Base-by-base conservation (phyloP, 2,888 invertebrate genomes). In the Nephrotoma guestfalica region DNA sequence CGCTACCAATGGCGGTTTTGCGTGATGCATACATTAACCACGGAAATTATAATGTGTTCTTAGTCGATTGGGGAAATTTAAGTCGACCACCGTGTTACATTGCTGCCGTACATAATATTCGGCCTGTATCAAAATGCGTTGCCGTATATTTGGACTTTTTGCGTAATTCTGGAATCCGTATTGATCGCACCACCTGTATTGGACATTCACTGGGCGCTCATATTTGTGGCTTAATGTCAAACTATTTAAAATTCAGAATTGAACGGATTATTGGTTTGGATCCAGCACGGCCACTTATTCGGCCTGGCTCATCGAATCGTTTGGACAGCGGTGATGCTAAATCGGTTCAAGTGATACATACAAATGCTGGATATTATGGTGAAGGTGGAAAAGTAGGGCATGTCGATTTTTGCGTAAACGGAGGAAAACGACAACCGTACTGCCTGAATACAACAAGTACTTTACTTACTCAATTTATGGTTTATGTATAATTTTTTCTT, bases 331-430 rank as follows among this genome's bases (percentile, higher is more conserved):
- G 96, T 0, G 95, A 96, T 89, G 96, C 96, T 2, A 93, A 94
- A 87, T 95, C 95, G 0, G 96, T 96, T 3, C 95, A 96, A 90
- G 95, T 96, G 30, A 92, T 96, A 41, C 96, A 96, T 90, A 96
- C 96, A 0, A 96, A 96, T 90, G 96, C 96, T 0, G 96, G 96
- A 0, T 94, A 94, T 87, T 96, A 96, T 90, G 96, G 96, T 0
- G 96, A 96, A 90, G 93, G 93, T 1, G 95, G 95, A 5, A 92
- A 94, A 4, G 93, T 95, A 4, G 96, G 96, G 0, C 95, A 96
- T 89, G 95, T 96, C 0, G 96, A 96, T 91, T 95, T 96, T 91
- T 96, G 96, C 89, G 93, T 96, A 57, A 96, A 96, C 89, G 96
- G 96, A 0, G 96, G 96, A n/a, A 91, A 91, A 88, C 88, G 88